Percentiles rank a stretch among this genome's conserved stretches.
Conservation (phyloP, 2,797 vertebrate genomes). For the Channallabes apus region DNA sequence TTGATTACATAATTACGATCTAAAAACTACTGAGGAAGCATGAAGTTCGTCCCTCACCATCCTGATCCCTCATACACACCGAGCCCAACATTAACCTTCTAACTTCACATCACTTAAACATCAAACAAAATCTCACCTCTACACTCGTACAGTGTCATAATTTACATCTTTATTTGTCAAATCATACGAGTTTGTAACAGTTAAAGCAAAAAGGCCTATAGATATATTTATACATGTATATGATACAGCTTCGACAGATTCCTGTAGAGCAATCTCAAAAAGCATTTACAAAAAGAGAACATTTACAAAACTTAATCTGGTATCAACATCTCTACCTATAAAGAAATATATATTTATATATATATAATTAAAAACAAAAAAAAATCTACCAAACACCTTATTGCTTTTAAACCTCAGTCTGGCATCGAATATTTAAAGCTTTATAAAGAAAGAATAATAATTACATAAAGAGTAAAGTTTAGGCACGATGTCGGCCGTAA, state of each 20-base stretch:
- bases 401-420: constrained; percentile 75
- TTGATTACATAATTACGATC: background rate
- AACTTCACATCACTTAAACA: background rate
- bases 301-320: constrained; percentile 71
- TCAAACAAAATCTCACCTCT: background rate
- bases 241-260: constrained; percentile 71
- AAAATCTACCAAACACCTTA: constrained; percentile 80
- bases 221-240: constrained; percentile 62
- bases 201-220: constrained; percentile 67
- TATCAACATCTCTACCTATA: constrained; percentile 70
- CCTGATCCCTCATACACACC: background rate
- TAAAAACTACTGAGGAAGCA: background rate
- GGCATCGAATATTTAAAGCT: constrained; percentile 65
- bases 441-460: constrained; percentile 70
- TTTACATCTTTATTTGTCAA: constrained; percentile 89
- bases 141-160: constrained; percentile 63
- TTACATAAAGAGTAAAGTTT: constrained; percentile 75
- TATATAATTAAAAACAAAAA: constrained; percentile 42
- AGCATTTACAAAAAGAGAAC: constrained; percentile 75
- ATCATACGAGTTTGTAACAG: constrained; percentile 77
- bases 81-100: background rate
- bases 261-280: constrained; percentile 55
- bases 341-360: constrained; percentile 64
- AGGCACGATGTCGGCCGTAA: constrained; percentile 73
- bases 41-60: background rate